phyloP scores from a whole-genome alignment of 2,113 vertebrate genomes.

The Boulengeromyrus knoepffleri region DNA sequence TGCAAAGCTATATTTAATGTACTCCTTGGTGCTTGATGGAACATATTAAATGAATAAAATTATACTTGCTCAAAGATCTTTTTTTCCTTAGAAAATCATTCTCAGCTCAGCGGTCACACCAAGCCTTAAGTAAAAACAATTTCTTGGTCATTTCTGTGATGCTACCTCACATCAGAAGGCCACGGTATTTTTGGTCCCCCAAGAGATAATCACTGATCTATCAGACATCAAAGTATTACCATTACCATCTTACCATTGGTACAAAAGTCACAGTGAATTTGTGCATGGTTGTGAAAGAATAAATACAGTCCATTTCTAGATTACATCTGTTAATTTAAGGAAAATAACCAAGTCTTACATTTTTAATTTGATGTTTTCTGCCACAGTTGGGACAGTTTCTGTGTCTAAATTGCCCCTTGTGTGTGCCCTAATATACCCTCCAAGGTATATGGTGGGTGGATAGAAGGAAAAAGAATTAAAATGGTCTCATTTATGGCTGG shows the following conservation, averaged over 20 bases:
- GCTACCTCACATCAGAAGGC: background rate
- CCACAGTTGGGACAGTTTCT: background rate
- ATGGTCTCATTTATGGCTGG: background rate
- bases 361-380: background rate
- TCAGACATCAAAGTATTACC: background rate
- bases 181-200: background rate
- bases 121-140: background rate
- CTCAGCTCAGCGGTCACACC: background rate
- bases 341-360: background rate
- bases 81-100: background rate
- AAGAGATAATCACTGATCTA: background rate
- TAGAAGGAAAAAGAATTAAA: background rate
- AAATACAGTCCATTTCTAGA: background rate
- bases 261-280: background rate
- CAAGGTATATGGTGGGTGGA: background rate
- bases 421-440: background rate
- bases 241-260: background rate
- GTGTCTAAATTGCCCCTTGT: background rate
- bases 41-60: conserved; percentile 2
- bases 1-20: background rate
- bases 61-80: background rate
- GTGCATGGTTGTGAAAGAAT: background rate
- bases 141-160: background rate
- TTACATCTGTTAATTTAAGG: background rate
- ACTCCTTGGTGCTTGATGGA: background rate